These are phyloP conservation scores for Thalpophila matura DNA, from an alignment of 2,888 invertebrate species.

Conservation along the genomic window DNA sequence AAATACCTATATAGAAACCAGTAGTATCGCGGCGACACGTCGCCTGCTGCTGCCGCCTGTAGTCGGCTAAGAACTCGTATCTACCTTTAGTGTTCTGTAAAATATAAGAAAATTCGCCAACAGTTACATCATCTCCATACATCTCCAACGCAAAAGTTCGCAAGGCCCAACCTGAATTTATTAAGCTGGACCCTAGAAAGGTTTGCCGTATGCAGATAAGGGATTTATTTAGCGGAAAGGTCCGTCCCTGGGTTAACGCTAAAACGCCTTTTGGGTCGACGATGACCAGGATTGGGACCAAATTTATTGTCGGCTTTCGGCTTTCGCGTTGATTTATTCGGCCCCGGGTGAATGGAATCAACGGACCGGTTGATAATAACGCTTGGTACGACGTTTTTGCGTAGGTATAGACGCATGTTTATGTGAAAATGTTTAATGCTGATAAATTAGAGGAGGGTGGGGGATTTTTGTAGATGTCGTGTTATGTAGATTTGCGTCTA, in stretches of 20 bases:
- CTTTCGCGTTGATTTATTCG: constrained; percentile 88
- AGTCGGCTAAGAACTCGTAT: too few species aligned
- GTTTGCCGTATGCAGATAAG: constrained; percentile 91
- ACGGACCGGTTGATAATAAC: constrained; percentile 79
- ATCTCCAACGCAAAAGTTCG: constrained; percentile 79
- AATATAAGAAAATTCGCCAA: not conserved
- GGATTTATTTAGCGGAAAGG: constrained; percentile 91
- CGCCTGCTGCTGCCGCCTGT: too few species aligned
- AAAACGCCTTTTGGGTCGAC: constrained; percentile 87
- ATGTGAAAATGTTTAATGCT: constrained; percentile 59
- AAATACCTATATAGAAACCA: too few species aligned
- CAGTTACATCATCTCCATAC: constrained; percentile 72
- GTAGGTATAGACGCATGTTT: constrained; percentile 62
- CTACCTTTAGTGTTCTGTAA: too few species aligned
- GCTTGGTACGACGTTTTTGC: constrained; percentile 66
- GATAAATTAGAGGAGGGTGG: constrained; percentile 56
- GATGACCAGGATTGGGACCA: constrained; percentile 89
- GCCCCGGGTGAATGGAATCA: constrained; percentile 80
- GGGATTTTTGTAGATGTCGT: constrained; percentile 31
- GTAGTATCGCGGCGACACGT: too few species aligned
- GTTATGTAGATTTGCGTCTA: not conserved
- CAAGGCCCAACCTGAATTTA: constrained; percentile 90
- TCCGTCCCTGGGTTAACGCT: constrained; percentile 89
- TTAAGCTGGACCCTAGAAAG: constrained; percentile 91
- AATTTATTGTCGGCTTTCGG: constrained; percentile 89